Evolutionary conservation across 2,113 vertebrate genomes (phyloP).

Genomic region (Ardeotis arabs): DNA sequence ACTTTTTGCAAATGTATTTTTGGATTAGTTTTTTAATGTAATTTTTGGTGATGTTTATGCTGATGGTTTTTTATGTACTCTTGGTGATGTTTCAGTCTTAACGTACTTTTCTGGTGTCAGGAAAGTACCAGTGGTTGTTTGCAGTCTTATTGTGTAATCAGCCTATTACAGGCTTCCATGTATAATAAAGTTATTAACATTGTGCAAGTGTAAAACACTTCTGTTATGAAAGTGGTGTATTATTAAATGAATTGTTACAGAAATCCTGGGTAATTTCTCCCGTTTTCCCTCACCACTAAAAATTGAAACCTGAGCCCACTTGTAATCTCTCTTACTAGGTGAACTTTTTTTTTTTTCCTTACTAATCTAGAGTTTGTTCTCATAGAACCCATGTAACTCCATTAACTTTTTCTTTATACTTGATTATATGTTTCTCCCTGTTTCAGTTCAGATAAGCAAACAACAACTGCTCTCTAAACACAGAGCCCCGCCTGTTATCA

Average conservation of each 20-base stretch:
- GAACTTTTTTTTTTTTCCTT: constrained; percentile 22
- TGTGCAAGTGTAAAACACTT: constrained; percentile 84
- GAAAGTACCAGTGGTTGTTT: constrained; percentile 81
- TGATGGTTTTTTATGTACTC: constrained; percentile 81
- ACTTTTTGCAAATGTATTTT: constrained; percentile 80
- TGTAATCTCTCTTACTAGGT: constrained; percentile 61
- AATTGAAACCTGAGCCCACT: constrained; percentile 49
- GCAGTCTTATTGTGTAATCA: constrained; percentile 82
- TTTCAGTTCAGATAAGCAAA: constrained; percentile 60
- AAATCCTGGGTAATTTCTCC: constrained; percentile 75
- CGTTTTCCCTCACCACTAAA: constrained; percentile 63
- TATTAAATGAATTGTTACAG: constrained; percentile 77
- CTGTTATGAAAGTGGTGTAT: constrained; percentile 82
- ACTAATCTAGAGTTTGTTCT: constrained; percentile 68
- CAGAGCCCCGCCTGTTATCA: constrained; percentile 54
- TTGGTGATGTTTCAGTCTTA: constrained; percentile 82
- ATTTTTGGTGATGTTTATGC: constrained; percentile 80
- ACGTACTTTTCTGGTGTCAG: constrained; percentile 77
- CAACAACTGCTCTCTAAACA: constrained; percentile 35
- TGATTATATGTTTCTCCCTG: constrained; percentile 63
- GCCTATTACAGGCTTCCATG: constrained; percentile 81
- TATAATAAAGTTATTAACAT: constrained; percentile 84
- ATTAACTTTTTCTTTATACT: constrained; percentile 68
- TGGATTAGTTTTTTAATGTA: constrained; percentile 80
- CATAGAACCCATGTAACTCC: constrained; percentile 68